Base-by-base conservation (phyloP, 2,888 invertebrate species). In the Cantharis flavilabris region DNA sequence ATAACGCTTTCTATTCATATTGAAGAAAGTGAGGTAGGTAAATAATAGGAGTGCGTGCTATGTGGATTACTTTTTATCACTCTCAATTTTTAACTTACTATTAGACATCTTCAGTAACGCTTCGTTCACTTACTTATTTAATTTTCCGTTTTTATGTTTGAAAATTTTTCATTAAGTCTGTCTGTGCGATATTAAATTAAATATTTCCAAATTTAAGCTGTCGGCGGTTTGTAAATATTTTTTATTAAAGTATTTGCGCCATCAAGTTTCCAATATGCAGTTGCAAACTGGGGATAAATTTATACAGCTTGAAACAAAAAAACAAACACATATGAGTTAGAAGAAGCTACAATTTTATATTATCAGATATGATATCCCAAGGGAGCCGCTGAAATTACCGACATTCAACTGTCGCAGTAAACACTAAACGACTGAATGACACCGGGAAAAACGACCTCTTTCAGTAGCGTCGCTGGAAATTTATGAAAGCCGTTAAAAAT, bases 371-470 rank as follows among this genome's bases (percentile, higher is more conserved):
- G 81, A 80, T 80, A 81, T 83, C 83, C 80, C 82, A 69, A 73
- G 83, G 82, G 84, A 82, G 81, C 79, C 78, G 72, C 81, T 77
- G 82, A 80, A 82, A 83, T 84, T 83, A 83, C 83, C 80, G 79
- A 78, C 83, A 82, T 83, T 83, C 83, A 83, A 82, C 82, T 83
- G 83, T 84, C 82, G 82, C 84, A 82, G 82, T 83, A 84, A 84
- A 84, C 83, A 84, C 77, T 80, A 79, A 82, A 80, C 81, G 80
- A 70, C 79, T 77, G 63, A 79, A 81, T 78, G 83, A 82, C 82
- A 81, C 81, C 80, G 71, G 70, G 71, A 77, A 78, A 64, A 80
- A 78, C 80, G 75, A 67, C 71, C 62, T 71, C 75, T 76, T 76
- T 76, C 78, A 79, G 77, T 76, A 78, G 76, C 76, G 82, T 76